phyloP scores from a whole-genome alignment of 2,888 invertebrate genomes.

The Xylophagus ater region DNA sequence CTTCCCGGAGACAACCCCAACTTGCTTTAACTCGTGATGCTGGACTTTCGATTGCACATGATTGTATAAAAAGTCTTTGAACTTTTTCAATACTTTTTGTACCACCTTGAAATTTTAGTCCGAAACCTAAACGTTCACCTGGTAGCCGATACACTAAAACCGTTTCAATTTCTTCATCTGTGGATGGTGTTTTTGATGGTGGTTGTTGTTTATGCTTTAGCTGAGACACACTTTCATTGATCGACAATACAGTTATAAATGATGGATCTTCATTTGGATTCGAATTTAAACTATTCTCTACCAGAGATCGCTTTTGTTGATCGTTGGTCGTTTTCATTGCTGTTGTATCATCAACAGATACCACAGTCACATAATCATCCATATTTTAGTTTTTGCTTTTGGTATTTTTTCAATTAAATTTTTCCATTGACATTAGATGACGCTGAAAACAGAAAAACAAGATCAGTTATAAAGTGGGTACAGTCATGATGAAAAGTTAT shows the following conservation, averaged over 20 bases:
- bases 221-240: constrained; percentile 35
- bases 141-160: constrained; percentile 75
- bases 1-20: constrained; percentile 75
- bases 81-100: constrained; percentile 71
- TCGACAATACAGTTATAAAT: constrained; percentile 51
- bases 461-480: too few species aligned
- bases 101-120: constrained; percentile 85
- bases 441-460: constrained; percentile 6
- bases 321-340: too few species aligned
- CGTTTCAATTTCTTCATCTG: constrained; percentile 50
- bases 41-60: constrained; percentile 78
- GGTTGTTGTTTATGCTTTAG: constrained; percentile 11
- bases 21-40: constrained; percentile 71
- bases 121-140: constrained; percentile 83
- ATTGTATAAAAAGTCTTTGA: constrained; percentile 73
- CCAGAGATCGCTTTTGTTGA: constrained; percentile 20
- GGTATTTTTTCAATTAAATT: neutral
- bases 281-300: constrained; percentile 10
- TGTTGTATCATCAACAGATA: constrained; percentile 45
- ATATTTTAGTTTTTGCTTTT: constrained; percentile 17
- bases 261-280: constrained; percentile 31
- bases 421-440: neutral
- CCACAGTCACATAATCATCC: constrained; percentile 48
- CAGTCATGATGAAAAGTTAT: too few species aligned
- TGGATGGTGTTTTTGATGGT: constrained; percentile 16